Percentiles rank a stretch among this genome's conserved stretches.
Evolutionary conservation across 35 echinoderm and acorn worm species (phyloP).

Genomic region (Patiria miniata): DNA sequence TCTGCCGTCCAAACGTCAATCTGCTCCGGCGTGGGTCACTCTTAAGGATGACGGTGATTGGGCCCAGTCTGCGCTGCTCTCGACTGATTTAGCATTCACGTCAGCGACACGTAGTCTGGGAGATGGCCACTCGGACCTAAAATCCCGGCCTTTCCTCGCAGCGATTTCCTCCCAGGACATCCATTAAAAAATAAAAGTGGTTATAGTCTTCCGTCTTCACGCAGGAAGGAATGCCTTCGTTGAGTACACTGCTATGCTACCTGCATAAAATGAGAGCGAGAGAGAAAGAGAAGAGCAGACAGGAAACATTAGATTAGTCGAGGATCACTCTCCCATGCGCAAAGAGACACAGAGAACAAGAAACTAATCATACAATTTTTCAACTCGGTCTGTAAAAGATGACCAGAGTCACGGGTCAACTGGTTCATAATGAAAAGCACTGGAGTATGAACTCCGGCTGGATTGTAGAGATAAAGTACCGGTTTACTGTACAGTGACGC

Average conservation of each 20-base stretch:
- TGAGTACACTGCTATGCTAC: background rate
- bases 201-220: background rate
- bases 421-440: background rate
- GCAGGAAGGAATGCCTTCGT: background rate
- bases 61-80: background rate
- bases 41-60: background rate
- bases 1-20: background rate
- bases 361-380: too few relatives aligned
- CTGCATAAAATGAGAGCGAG: background rate
- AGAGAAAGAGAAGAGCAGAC: background rate
- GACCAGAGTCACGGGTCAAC: background rate
- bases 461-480: background rate
- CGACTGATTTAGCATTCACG: slow-evolving; percentile 6
- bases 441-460: background rate
- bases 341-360: background rate
- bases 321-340: background rate
- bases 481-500: too few relatives aligned
- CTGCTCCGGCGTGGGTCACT: background rate
- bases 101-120: slow-evolving; percentile 15
- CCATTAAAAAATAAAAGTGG: background rate
- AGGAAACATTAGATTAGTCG: background rate
- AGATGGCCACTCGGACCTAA: background rate
- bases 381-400: background rate
- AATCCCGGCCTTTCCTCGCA: slow-evolving; percentile 3
- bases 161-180: background rate